These are phyloP conservation scores for Hoplostethus mediterraneus DNA, from an alignment of 2,797 vertebrate genomes.

Conservation along the genomic window DNA sequence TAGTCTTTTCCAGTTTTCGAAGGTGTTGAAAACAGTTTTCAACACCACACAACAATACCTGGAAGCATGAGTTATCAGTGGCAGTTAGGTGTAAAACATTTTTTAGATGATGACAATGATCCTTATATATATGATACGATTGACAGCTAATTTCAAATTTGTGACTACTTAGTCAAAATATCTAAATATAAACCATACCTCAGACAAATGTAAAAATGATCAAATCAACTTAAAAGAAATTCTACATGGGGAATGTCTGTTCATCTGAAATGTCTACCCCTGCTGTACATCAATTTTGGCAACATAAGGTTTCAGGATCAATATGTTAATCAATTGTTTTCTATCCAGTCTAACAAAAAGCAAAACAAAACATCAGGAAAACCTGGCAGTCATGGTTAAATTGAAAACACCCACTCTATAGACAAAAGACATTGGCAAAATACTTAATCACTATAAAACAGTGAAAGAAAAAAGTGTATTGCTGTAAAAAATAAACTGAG, in stretches of 20 bases:
- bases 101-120: conserved; percentile 31
- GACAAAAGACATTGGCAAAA: conserved; percentile 77
- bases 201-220: conserved; percentile 62
- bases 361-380: conserved; percentile 73
- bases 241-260: conserved; percentile 50
- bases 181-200: conserved; percentile 64
- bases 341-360: conserved; percentile 63
- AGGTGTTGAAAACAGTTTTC: conserved; percentile 47
- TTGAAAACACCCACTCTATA: conserved; percentile 65
- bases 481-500: conserved; percentile 71
- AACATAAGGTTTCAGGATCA: conserved; percentile 74
- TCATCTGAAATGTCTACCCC: conserved; percentile 51
- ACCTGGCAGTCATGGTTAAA: conserved; percentile 80
- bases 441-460: conserved; percentile 72
- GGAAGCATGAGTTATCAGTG: conserved; percentile 68
- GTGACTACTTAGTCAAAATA: conserved; percentile 54
- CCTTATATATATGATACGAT: conserved; percentile 46
- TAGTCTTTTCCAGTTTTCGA: conserved; percentile 60
- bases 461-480: conserved; percentile 67
- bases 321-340: conserved; percentile 63
- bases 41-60: conserved; percentile 51
- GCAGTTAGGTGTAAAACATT: conserved; percentile 52
- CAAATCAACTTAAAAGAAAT: conserved; percentile 51
- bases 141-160: conserved; percentile 49
- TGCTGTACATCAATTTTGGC: conserved; percentile 76